These are phyloP conservation scores for Drosophila seguyi DNA, from an alignment of 1,140 invertebrate genomes.

Conservation along the genomic window DNA sequence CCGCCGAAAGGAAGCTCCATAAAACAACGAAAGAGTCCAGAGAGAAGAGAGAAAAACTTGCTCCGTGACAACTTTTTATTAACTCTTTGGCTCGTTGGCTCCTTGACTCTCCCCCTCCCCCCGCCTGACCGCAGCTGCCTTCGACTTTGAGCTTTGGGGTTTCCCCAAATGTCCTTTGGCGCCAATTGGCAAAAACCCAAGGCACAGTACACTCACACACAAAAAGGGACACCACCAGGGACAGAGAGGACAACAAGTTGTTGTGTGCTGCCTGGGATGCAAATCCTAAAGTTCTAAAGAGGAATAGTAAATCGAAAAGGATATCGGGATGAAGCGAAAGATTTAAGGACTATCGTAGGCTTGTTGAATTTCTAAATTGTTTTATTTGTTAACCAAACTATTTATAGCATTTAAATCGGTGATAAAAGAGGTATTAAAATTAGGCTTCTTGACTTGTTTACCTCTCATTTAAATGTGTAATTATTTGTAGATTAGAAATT, in stretches of 20 bases:
- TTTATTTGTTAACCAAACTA: neutral
- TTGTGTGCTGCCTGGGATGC: slow-evolving; percentile 61
- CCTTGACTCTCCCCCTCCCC: slow-evolving; percentile 18
- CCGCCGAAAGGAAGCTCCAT: slow-evolving; percentile 38
- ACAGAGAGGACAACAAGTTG: slow-evolving; percentile 60
- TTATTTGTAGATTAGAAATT: neutral
- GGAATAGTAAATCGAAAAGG: slow-evolving; percentile 9
- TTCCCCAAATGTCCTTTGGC: slow-evolving; percentile 41
- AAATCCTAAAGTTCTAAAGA: slow-evolving; percentile 57
- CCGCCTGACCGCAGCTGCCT: slow-evolving; percentile 16
- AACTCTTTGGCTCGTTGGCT: slow-evolving; percentile 60
- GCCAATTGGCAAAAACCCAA: slow-evolving; percentile 52
- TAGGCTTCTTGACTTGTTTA: neutral
- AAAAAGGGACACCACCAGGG: slow-evolving; percentile 19
- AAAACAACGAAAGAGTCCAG: slow-evolving; percentile 42
- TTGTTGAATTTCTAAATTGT: slow-evolving; percentile 5
- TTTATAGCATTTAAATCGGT: neutral
- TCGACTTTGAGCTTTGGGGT: slow-evolving; percentile 19
- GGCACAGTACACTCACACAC: slow-evolving; percentile 1
- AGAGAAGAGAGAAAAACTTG: slow-evolving; percentile 16
- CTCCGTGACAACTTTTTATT: slow-evolving; percentile 75
- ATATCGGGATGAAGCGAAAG: neutral
- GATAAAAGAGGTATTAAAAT: neutral
- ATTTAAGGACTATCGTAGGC: slow-evolving; percentile 1
- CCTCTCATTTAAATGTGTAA: neutral